These are phyloP conservation scores for Neodiprion lecontei DNA, from an alignment of 1,140 invertebrate species.

Conservation along the genomic window DNA sequence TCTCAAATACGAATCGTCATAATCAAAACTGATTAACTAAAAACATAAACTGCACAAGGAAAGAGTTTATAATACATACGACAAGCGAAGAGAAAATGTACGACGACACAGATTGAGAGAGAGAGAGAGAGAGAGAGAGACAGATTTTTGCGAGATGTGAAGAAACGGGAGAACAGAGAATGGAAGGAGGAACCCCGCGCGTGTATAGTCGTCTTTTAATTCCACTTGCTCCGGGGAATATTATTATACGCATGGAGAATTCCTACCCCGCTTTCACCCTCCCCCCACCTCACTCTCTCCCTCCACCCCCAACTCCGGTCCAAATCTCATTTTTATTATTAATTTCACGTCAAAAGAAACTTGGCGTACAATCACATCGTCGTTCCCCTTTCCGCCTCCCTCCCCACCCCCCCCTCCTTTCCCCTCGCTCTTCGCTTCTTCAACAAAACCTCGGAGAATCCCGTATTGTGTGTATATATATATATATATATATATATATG, in stretches of 20 bases:
- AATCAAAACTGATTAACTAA: no score
- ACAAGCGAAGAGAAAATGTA: no score
- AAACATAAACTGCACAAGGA: no score
- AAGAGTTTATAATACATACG: no score
- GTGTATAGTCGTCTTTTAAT: background rate
- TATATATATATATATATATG: no score
- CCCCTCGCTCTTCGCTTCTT: conserved; percentile 11
- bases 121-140: no score
- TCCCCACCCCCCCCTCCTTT: background rate
- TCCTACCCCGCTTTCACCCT: background rate
- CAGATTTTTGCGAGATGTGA: no score
- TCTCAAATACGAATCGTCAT: no score
- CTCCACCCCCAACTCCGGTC: background rate
- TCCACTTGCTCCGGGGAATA: background rate
- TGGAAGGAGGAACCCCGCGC: no score
- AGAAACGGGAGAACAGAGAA: no score
- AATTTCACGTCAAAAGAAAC: conserved; percentile 4
- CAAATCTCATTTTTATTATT: conserved; percentile 4
- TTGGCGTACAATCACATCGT: conserved; percentile 2
- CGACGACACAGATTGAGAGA: no score
- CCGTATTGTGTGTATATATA: background rate
- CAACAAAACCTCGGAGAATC: conserved; percentile 23
- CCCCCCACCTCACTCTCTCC: background rate
- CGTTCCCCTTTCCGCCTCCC: background rate
- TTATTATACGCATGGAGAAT: background rate